phyloP scores from a whole-genome alignment of 2,797 vertebrate genomes.

The Sebastiscus albofasciatus region DNA sequence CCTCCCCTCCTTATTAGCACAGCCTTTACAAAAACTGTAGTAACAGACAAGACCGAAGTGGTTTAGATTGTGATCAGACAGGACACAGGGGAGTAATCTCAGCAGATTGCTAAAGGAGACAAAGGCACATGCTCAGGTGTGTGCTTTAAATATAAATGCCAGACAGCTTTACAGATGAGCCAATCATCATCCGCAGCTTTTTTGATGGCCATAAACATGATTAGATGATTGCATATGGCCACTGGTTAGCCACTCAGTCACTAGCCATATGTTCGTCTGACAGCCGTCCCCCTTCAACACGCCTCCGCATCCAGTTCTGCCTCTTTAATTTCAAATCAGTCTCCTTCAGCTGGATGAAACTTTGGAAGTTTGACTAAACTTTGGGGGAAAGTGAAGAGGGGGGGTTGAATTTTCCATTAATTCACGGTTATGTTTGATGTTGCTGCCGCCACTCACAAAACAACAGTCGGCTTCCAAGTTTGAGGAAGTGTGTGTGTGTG shows the following conservation, averaged over 20 bases:
- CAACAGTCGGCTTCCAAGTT: conserved; percentile 61
- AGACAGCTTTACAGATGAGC: conserved; percentile 71
- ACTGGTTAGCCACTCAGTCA: conserved; percentile 72
- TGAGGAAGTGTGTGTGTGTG: conserved; percentile 39
- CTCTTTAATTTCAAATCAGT: conserved; percentile 73
- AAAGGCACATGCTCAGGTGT: conserved; percentile 68
- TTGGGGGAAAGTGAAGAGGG: background rate
- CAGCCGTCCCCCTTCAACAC: conserved; percentile 63
- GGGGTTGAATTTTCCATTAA: conserved; percentile 39
- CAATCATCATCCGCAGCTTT: conserved; percentile 66
- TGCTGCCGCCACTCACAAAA: conserved; percentile 58
- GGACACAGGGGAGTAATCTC: conserved; percentile 63
- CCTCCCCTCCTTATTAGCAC: conserved; percentile 9
- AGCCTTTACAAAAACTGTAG: background rate
- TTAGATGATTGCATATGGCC: conserved; percentile 79
- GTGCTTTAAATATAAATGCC: conserved; percentile 63
- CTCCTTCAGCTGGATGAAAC: conserved; percentile 56
- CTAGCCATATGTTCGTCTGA: conserved; percentile 78
- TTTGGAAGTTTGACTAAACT: conserved; percentile 63
- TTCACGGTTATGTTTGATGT: conserved; percentile 71
- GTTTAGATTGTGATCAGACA: conserved; percentile 41
- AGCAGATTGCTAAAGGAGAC: conserved; percentile 61
- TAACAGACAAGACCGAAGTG: conserved; percentile 26
- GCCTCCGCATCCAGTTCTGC: conserved; percentile 65
- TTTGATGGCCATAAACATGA: conserved; percentile 71